A percentile compares a stretch with the other conserved stretches of the same genome.
Evolutionary conservation across 2,888 invertebrate genomes (phyloP).

Genomic region (Andrena hattorfiana): DNA sequence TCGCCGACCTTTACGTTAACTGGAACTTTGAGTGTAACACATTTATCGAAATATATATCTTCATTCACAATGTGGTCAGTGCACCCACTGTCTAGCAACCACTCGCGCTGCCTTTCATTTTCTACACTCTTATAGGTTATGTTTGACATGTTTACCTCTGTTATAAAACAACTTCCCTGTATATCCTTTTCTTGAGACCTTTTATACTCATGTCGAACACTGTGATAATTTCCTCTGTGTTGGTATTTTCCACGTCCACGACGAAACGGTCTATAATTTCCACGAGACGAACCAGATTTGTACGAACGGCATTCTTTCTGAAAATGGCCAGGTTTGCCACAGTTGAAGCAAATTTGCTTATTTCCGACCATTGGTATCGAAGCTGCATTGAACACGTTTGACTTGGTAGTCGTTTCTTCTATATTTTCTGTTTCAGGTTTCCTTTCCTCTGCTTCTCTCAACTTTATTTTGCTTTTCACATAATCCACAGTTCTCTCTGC

Average conservation of each 20-base stretch:
- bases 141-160: not conserved
- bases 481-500: slow-evolving; percentile 67
- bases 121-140: not conserved
- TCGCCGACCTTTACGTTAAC: not conserved
- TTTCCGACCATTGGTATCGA: not conserved
- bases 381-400: slow-evolving; percentile 45
- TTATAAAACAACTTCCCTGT: slow-evolving; percentile 6
- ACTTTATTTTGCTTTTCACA: slow-evolving; percentile 66
- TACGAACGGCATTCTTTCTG: not conserved
- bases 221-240: not conserved
- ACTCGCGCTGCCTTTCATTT: not conserved
- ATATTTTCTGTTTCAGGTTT: not conserved
- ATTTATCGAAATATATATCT: not conserved
- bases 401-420: slow-evolving; percentile 9
- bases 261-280: not conserved
- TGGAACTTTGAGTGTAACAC: not conserved
- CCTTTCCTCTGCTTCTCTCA: slow-evolving; percentile 26
- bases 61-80: not conserved
- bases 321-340: slow-evolving; percentile 2
- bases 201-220: not conserved
- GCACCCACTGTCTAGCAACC: not conserved
- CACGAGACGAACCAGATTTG: not conserved
- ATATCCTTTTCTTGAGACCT: not conserved
- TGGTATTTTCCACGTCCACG: not conserved
- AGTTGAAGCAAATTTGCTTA: not conserved